phyloP scores from a whole-genome alignment of 2,888 invertebrate species.

The Magallana nippona region DNA sequence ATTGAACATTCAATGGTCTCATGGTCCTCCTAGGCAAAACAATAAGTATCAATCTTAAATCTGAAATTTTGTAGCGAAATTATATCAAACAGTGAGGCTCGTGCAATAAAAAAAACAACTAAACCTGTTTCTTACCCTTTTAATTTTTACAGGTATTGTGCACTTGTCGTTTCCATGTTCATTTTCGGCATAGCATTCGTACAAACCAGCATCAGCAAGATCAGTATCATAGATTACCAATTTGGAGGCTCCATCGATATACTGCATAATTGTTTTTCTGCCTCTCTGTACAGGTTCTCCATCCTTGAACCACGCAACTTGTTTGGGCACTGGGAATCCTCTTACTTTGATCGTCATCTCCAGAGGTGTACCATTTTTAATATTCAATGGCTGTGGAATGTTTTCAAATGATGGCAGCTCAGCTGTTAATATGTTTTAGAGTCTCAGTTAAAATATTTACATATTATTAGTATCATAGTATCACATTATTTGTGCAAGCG shows the following conservation, averaged over 20 bases:
- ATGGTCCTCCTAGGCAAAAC: no score
- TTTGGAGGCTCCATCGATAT: neutral
- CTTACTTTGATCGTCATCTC: neutral
- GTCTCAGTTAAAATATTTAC: no score
- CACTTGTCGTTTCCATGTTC: conserved; percentile 15
- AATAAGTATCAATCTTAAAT: no score
- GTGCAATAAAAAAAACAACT: neutral
- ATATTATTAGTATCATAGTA: no score
- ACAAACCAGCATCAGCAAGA: neutral
- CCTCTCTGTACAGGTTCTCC: neutral
- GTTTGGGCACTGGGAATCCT: neutral
- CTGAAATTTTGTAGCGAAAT: no score
- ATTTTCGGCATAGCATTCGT: conserved; percentile 7
- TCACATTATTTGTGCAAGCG: no score
- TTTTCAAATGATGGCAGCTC: conserved; percentile 4
- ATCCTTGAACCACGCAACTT: conserved; percentile 11
- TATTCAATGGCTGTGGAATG: neutral
- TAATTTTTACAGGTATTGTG: neutral
- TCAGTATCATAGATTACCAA: neutral
- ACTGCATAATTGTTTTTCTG: neutral
- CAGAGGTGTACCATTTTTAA: neutral
- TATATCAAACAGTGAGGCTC: no score
- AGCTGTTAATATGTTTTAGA: neutral
- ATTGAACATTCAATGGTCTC: no score
- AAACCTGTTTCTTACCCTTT: neutral